A percentile compares a stretch with the other conserved stretches of the same genome.
phyloP scores from a whole-genome alignment of 2,888 invertebrate genomes.

The Ommatoiulus sabulosus region DNA sequence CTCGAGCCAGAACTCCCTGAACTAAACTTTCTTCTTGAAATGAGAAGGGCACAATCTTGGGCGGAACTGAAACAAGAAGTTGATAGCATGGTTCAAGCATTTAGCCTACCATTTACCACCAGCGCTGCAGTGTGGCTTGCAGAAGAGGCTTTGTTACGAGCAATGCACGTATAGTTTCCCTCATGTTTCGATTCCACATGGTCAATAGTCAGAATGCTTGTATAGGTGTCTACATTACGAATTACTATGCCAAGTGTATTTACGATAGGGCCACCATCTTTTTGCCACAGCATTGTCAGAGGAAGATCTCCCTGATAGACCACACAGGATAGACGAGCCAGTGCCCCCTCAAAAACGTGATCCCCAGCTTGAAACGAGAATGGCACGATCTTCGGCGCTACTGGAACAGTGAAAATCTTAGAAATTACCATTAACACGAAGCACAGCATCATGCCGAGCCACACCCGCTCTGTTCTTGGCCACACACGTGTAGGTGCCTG shows the following conservation, averaged over 20 bases:
- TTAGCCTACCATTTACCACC: conserved; percentile 57
- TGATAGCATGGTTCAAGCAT: conserved; percentile 53
- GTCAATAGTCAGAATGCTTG: conserved; percentile 57
- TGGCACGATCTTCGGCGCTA: conserved; percentile 59
- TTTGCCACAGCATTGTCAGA: conserved; percentile 54
- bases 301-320: conserved; percentile 59
- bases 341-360: conserved; percentile 57
- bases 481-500: conserved; percentile 82
- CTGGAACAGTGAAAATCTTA: conserved; percentile 54
- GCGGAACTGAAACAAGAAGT: conserved; percentile 55
- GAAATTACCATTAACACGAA: conserved; percentile 83
- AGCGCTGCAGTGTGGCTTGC: conserved; percentile 60
- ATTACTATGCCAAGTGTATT: conserved; percentile 59
- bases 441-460: conserved; percentile 82
- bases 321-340: conserved; percentile 58
- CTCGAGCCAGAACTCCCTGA: conserved; percentile 60
- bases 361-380: conserved; percentile 58
- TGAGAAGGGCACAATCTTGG: conserved; percentile 57
- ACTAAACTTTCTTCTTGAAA: conserved; percentile 59
- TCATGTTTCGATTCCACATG: conserved; percentile 51
- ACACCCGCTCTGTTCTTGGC: conserved; percentile 83
- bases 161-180: conserved; percentile 60
- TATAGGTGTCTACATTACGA: conserved; percentile 57
- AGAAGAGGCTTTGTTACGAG: conserved; percentile 59
- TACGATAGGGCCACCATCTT: conserved; percentile 54